Conservation (phyloP, 2,888 invertebrate genomes). For the Sialis fuliginosa region DNA sequence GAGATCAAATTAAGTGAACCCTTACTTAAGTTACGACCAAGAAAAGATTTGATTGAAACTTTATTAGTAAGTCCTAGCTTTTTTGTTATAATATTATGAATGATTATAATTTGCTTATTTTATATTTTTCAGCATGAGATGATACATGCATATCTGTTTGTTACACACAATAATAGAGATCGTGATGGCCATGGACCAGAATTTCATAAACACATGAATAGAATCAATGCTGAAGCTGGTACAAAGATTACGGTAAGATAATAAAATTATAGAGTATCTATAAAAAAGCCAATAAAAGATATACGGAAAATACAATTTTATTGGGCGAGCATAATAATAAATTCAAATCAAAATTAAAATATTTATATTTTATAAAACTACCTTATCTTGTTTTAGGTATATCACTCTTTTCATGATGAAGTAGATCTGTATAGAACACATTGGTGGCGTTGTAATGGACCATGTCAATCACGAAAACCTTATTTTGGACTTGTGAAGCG, state of each 20-base stretch:
- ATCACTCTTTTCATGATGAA: conserved; percentile 91
- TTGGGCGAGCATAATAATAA: background rate
- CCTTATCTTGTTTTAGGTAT: conserved; percentile 30
- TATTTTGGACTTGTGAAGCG: conserved; percentile 81
- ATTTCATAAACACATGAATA: conserved; percentile 81
- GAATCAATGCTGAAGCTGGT: conserved; percentile 77
- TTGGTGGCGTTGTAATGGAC: conserved; percentile 91
- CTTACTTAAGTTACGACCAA: conserved; percentile 73
- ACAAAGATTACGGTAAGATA: conserved; percentile 59
- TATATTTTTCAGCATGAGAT: conserved; percentile 68
- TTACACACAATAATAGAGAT: conserved; percentile 67
- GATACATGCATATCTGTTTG: conserved; percentile 96
- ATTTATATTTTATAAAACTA: background rate
- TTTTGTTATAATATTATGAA: background rate
- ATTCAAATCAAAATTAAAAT: background rate
- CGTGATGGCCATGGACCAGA: conserved; percentile 91
- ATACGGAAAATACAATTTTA: background rate
- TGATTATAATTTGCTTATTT: background rate
- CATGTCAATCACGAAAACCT: conserved; percentile 60
- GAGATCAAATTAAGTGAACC: conserved; percentile 79
- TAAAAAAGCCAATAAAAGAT: no score
- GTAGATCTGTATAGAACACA: conserved; percentile 75
- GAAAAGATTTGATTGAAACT: conserved; percentile 92
- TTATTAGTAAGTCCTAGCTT: conserved; percentile 45
- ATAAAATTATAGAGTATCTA: background rate